Percentiles rank a stretch among this genome's conserved stretches.
These are phyloP conservation scores for Meliscaeva auricollis DNA, from an alignment of 2,888 invertebrate genomes.

Conservation along the genomic window DNA sequence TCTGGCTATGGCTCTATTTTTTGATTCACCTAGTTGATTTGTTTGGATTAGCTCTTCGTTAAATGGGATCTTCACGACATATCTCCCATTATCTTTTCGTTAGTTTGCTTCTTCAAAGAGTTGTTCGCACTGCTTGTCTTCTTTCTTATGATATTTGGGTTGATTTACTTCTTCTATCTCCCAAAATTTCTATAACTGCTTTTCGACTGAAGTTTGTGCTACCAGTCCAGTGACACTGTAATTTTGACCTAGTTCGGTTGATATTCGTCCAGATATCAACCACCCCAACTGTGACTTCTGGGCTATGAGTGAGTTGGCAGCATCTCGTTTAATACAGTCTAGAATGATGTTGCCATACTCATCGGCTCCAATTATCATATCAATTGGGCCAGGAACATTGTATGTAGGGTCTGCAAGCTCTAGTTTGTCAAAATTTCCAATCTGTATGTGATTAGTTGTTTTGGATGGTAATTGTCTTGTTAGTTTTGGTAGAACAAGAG, in stretches of 20 bases:
- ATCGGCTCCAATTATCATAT: too few relatives aligned
- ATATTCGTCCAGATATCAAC: too few relatives aligned
- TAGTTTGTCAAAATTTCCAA: too few relatives aligned
- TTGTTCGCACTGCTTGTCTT: too few relatives aligned
- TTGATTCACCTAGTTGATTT: neutral
- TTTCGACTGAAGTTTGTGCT: neutral
- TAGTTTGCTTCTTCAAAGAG: neutral
- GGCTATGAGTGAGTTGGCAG: too few relatives aligned
- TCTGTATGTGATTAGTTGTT: neutral
- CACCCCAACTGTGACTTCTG: too few relatives aligned
- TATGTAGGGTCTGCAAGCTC: too few relatives aligned
- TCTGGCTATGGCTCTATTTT: conserved; percentile 6
- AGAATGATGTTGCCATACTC: too few relatives aligned
- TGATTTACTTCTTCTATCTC: neutral
- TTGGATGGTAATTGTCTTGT: conserved; percentile 5
- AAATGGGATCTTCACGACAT: conserved; percentile 21
- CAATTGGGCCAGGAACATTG: too few relatives aligned
- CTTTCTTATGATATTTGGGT: too few relatives aligned
- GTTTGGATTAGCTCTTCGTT: neutral
- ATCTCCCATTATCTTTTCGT: conserved; percentile 1
- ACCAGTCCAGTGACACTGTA: neutral
- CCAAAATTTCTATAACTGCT: conserved; percentile 2
- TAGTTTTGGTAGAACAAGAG: conserved; percentile 4
- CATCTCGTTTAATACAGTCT: too few relatives aligned
- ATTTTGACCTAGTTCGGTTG: too few relatives aligned